Evolutionary conservation across 2,113 vertebrate species (phyloP), one percentile per base, ranked within the genome.

Genomic region (Ageneiosus marmoratus): DNA sequence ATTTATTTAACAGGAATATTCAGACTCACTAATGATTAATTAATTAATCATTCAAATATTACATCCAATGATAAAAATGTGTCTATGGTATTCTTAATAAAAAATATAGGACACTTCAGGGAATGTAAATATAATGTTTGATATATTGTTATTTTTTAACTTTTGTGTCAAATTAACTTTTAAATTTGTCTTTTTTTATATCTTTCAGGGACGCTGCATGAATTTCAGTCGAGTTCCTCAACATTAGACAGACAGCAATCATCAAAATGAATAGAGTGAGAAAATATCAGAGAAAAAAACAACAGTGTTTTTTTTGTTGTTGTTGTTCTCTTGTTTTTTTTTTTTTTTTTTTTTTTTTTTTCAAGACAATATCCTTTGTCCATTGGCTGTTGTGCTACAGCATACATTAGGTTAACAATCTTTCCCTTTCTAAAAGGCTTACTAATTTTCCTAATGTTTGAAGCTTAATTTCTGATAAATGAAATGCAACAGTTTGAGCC

Each of bases 161-260:
- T 20, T 48, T 73, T 51, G n/a, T 55, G 2, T 55, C 5, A 27
- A 81, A 51, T 22, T 73, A 56, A 74, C 16, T 27, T 56, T 88
- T 62, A 44, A n/a, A 12, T 55, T 4, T 63, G 15, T 84, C 37
- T 46, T 70, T 79, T 79, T 83, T 75, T 86, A 84, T 83, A 46
- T 88, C 56, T 84, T 90, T 83, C 89, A 99, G 98, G 97, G 98
- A 48, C 95, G 97, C 1, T 99, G 98, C 86, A 94, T 99, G 27
- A 96, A 97, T 89, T 98, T 99, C 92, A 96, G 84, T 86, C 93
- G 97, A 29, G 95, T 96, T 58, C 93, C 87, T 0, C 94, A 92
- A 82, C 94, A 94, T 79, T 96, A 95, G 88, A 85, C 6, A 8
- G 48, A 24, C n/a, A 9, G 34, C 82, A 18, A 29, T 16, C 48